Evolutionary conservation across 1,140 invertebrate species (phyloP).

Genomic region (Cherax quadricarinatus): DNA sequence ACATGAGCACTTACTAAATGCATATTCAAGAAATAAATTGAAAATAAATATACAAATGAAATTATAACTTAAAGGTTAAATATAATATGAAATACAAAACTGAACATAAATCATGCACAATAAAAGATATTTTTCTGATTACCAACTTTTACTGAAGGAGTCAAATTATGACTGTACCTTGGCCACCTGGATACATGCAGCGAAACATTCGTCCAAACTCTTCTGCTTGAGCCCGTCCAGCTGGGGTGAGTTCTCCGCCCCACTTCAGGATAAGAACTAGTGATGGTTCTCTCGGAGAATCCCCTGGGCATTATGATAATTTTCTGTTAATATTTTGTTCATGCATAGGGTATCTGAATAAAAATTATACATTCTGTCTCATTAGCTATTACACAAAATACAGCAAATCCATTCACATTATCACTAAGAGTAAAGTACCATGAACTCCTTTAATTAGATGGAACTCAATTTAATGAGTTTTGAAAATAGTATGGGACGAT

Average conservation of each 20-base stretch:
- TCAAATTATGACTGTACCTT: slow-evolving; percentile 74
- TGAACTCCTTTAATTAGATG: too few relatives aligned
- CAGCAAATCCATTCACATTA: too few relatives aligned
- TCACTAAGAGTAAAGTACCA: too few relatives aligned
- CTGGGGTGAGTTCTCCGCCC: slow-evolving; percentile 99
- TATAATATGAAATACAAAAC: neutral
- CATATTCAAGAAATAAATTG: neutral
- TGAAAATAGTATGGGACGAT: too few relatives aligned
- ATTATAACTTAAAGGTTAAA: neutral
- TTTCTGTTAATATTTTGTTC: neutral
- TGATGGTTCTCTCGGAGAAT: slow-evolving; percentile 90
- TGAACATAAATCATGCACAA: neutral
- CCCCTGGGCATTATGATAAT: slow-evolving; percentile 78
- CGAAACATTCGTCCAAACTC: slow-evolving; percentile 98
- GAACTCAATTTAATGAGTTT: too few relatives aligned
- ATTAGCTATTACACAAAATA: neutral
- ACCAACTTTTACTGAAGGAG: neutral
- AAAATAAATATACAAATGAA: neutral
- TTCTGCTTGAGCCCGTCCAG: slow-evolving; percentile 97
- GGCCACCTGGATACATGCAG: slow-evolving; percentile 95
- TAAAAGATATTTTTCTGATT: neutral
- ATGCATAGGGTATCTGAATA: neutral
- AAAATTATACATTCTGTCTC: neutral
- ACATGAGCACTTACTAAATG: neutral
- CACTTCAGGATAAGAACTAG: slow-evolving; percentile 98